These are phyloP conservation scores for Melanostoma scalare DNA, from an alignment of 2,888 invertebrate genomes.

Conservation along the genomic window DNA sequence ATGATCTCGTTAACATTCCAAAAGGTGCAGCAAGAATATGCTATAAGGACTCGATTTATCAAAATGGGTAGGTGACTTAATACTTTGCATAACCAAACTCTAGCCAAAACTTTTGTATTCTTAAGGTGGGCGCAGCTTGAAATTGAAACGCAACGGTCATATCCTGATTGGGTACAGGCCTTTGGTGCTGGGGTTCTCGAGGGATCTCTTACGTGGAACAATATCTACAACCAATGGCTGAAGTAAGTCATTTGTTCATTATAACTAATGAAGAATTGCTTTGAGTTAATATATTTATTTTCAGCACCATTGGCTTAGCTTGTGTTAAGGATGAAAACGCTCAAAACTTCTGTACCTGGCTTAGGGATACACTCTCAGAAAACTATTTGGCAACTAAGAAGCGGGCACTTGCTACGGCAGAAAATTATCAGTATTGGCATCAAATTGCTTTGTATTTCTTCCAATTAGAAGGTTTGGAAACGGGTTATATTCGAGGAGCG, in stretches of 20 bases:
- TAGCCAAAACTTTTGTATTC: conserved; percentile 9
- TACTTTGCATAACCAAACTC: not conserved
- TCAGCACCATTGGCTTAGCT: conserved; percentile 80
- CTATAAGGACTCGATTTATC: conserved; percentile 88
- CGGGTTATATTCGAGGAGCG: conserved; percentile 89
- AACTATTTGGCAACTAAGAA: conserved; percentile 87
- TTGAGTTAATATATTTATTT: not conserved
- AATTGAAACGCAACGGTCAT: conserved; percentile 88
- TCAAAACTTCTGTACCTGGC: conserved; percentile 81
- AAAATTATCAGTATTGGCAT: conserved; percentile 89
- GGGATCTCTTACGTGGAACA: conserved; percentile 90
- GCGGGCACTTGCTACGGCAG: conserved; percentile 85
- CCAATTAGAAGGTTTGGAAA: conserved; percentile 90
- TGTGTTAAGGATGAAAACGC: conserved; percentile 80
- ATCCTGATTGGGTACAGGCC: conserved; percentile 91
- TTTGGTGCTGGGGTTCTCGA: conserved; percentile 93
- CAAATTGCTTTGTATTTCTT: conserved; percentile 90
- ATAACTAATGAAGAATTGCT: not conserved
- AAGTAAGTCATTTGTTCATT: conserved; percentile 82
- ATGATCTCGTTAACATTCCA: conserved; percentile 86
- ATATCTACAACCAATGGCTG: conserved; percentile 90
- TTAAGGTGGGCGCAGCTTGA: conserved; percentile 91
- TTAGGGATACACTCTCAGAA: conserved; percentile 83
- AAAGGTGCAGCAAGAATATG: conserved; percentile 89
- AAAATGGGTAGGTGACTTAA: conserved; percentile 85